Base-by-base conservation (phyloP, 2,888 invertebrate species). In the Parnassius smintheus region DNA sequence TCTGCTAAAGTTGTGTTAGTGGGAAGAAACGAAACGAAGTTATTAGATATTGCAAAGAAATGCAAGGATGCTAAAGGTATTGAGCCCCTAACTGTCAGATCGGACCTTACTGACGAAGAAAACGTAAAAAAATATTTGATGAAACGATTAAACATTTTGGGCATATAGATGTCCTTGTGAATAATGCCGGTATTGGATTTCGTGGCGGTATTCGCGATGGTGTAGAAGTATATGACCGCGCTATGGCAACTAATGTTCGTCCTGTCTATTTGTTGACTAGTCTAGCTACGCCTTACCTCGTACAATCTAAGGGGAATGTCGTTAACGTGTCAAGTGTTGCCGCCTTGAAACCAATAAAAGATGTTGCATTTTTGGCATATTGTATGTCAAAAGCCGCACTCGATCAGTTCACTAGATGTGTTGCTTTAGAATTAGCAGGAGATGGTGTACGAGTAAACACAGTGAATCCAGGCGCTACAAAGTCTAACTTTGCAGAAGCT, bases 241-340 rank as follows among this genome's bases (percentile, higher is more conserved):
- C 96, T 50, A 97, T 98, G 93, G 95, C 96, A 70, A 93, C 94
- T 12, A 99, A 99, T 84, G 94, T 97, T 13, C 93, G 97, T 70
- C 92, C 95, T 2, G 87, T 95, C 54, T 96, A 95, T 78, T 93
- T 95, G 53, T 84, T 98, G 68, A 97, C 97, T 1, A 95, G 95
- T 92, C 81, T 98, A 67, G 96, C 96, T 56, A 94, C 96, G 0
- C 98, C 98, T 2, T 93, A 97, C 86, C 91, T 98, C 45, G 93
- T 96, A 11, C 92, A 94, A 83, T 93, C 94, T 0, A 95, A 96
- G 82, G 98, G 98, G 25, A 96, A 94, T 71, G 94, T 98, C 70
- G 97, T 99, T 0, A 99, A 98, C 82, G 96, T 99, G 0, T 98
- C 98, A 13, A 98, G 98, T 81, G 96, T 98, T 3, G 96, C 95